These are phyloP conservation scores for Balaenoptera acutorostrata DNA, from an alignment of 2,113 vertebrate genomes.

Conservation along the genomic window DNA sequence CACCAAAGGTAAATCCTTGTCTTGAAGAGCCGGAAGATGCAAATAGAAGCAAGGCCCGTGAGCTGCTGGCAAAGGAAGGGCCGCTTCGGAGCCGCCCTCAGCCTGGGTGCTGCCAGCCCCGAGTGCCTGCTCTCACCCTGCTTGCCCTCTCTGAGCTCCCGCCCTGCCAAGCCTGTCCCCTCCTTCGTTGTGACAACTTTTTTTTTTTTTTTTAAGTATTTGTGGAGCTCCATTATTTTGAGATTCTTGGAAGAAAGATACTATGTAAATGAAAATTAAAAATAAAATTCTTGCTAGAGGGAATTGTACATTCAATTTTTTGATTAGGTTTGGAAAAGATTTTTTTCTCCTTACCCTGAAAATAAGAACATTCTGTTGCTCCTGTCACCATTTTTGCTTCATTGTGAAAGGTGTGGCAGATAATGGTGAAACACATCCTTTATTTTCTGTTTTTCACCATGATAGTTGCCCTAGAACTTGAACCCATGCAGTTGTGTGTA, in stretches of 20 bases:
- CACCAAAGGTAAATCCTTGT: background rate
- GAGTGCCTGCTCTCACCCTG: background rate
- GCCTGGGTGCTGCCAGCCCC: background rate
- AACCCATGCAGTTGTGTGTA: background rate
- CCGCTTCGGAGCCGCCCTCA: background rate
- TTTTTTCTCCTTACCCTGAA: background rate
- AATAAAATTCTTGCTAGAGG: slow-evolving; percentile 61
- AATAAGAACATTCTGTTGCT: slow-evolving; percentile 38
- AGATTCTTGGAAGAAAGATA: slow-evolving; percentile 62
- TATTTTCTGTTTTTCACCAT: background rate
- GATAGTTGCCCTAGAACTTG: slow-evolving; percentile 15
- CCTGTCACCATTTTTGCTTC: slow-evolving; percentile 25
- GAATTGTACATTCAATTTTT: slow-evolving; percentile 35
- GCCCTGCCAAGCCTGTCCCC: background rate
- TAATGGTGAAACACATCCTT: background rate
- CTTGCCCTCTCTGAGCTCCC: background rate
- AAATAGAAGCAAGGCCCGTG: background rate
- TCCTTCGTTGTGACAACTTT: slow-evolving; percentile 5
- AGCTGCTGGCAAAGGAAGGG: background rate
- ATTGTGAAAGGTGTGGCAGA: background rate
- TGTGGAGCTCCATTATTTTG: slow-evolving; percentile 48
- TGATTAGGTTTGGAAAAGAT: slow-evolving; percentile 22
- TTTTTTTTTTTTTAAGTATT: slow-evolving; percentile 18
- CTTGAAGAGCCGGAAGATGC: background rate
- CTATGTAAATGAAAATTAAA: slow-evolving; percentile 67